Percentiles rank a stretch among this genome's conserved stretches.
Conservation (phyloP, 2,888 invertebrate genomes). For the Athrips mouffetella region DNA sequence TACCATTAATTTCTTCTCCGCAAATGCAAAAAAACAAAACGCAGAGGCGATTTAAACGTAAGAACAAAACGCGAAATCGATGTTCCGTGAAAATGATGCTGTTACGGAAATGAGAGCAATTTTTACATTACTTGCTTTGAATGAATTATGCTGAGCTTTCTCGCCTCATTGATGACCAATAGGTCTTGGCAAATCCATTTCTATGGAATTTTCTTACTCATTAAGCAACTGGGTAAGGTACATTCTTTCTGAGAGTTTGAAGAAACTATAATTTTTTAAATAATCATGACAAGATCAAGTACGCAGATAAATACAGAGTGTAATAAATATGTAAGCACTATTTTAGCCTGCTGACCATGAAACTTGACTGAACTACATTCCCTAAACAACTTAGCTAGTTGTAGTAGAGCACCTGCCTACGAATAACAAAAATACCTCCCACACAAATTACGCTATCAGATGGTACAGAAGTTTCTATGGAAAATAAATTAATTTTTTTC, state of each 20-base stretch:
- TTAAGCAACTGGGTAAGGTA: not conserved
- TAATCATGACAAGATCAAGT: no score
- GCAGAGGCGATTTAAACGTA: not conserved
- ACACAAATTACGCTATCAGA: no score
- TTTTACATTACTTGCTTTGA: slow-evolving; percentile 4
- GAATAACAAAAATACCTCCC: no score
- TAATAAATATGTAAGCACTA: no score
- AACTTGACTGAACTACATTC: no score
- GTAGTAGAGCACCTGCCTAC: no score
- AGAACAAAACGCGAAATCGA: slow-evolving; percentile 24
- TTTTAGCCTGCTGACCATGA: no score
- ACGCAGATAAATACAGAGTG: no score
- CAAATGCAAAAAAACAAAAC: slow-evolving; percentile 24
- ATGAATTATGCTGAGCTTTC: slow-evolving; percentile 11
- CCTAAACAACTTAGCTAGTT: no score
- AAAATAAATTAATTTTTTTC: no score
- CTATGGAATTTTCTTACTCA: not conserved
- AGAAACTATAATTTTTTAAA: no score
- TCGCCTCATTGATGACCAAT: slow-evolving; percentile 10
- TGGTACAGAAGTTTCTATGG: no score
- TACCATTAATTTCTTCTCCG: slow-evolving; percentile 18
- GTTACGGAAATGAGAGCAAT: slow-evolving; percentile 13
- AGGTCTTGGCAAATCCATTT: not conserved
- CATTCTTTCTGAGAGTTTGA: not conserved
- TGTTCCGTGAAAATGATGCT: slow-evolving; percentile 31